Base-by-base conservation (phyloP, 2,113 vertebrate genomes). In the Narcine bancroftii region DNA sequence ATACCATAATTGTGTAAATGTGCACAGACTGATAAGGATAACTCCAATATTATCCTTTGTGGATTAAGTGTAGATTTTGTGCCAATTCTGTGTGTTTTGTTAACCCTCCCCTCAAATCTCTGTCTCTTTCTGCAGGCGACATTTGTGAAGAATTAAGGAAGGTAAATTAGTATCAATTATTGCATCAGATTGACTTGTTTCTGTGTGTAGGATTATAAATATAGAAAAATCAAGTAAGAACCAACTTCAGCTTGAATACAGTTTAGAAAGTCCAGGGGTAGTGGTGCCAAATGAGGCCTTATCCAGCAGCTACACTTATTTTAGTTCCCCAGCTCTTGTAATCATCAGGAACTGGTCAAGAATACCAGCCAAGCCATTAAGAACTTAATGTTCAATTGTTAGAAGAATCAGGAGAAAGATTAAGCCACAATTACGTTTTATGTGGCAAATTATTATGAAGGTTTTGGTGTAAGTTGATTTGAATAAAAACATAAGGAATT, bases 1-100 rank as follows among this genome's bases (percentile, higher is more conserved):
- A 66, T n/a, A n/a, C n/a, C n/a, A n/a, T 65, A 42, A 89, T 63
- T 65, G 60, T 26, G 39, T 39, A 89, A 65, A 89, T 89, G 85
- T 89, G 85, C 85, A 24, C n/a, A 10, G 56, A 42, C 85, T 42
- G 85, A 89, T 89, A 89, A 60, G 60, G 60, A 39, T 65, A 42
- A 42, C 56, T 65, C 85, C 85, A 65, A 50, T 24, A 26, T 89
- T 65, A 89, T 89, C 85, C 56, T 65, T 26, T 21, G 24, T 24
- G 83, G 85, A 66, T 89, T 66, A 39, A 89, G 56, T 3, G 33
- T 17, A 56, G 2, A 17, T 89, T 89, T 63, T 53, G 39, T 26
- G 56, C 56, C 19, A 21, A 39, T 65, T 89, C 36, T 0, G 21
- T 47, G 3, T n/a, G n/a, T 56, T 33, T 53, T 15, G 26, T 83